phyloP scores from a whole-genome alignment of 2,797 vertebrate species.

The Amazona finschi region DNA sequence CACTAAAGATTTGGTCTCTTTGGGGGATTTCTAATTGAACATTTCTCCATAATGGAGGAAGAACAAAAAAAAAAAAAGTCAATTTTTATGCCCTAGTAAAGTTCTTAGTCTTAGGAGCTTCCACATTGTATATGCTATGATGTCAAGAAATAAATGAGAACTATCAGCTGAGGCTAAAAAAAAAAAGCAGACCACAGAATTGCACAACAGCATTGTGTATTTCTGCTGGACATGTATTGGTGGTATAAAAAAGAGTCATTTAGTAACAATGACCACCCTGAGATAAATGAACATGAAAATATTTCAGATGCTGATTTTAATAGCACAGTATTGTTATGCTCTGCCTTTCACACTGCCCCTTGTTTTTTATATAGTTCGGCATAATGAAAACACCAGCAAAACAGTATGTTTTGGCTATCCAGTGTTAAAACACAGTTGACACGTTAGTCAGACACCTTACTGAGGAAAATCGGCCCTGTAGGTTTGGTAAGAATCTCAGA shows the following conservation, averaged over 20 bases:
- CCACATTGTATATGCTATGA: background rate
- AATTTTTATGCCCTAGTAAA: slow-evolving; percentile 6
- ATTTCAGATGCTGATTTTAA: background rate
- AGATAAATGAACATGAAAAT: background rate
- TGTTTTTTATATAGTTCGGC: background rate
- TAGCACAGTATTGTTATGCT: background rate
- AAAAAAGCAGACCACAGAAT: background rate
- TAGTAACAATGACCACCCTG: background rate
- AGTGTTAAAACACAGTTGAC: slow-evolving; percentile 7
- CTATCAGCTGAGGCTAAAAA: background rate
- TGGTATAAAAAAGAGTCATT: background rate
- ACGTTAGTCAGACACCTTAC: slow-evolving; percentile 33
- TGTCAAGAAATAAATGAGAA: slow-evolving; percentile 3
- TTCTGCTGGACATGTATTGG: background rate
- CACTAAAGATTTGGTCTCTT: background rate
- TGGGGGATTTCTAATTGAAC: background rate
- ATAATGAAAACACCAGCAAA: background rate
- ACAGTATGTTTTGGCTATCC: background rate
- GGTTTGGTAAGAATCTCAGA: slow-evolving; percentile 27
- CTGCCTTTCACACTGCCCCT: background rate
- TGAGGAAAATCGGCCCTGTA: slow-evolving; percentile 17
- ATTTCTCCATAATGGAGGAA: background rate
- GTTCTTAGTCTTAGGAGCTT: background rate
- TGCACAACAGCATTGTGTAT: background rate
- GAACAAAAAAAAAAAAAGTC: background rate